Conservation (phyloP, 2,888 invertebrate species). For the Pyrgus malvae region DNA sequence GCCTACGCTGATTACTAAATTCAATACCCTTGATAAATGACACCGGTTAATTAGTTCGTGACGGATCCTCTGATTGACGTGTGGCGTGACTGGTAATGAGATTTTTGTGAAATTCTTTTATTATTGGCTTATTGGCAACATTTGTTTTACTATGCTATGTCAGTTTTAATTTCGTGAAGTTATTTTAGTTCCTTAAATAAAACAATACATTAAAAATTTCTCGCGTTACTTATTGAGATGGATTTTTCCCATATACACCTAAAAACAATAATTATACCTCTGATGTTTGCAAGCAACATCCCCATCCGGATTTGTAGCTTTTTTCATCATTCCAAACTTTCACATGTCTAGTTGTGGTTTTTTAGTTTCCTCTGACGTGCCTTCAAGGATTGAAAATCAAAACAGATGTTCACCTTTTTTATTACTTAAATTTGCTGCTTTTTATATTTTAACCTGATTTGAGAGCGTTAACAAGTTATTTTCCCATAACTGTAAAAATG, state of each 20-base stretch:
- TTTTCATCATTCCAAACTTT: conserved; percentile 54
- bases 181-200: too few relatives aligned
- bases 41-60: conserved; percentile 54
- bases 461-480: background rate
- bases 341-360: conserved; percentile 57
- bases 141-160: background rate
- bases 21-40: conserved; percentile 67
- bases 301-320: conserved; percentile 43
- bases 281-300: conserved; percentile 50
- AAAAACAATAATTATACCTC: conserved; percentile 44
- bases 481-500: background rate
- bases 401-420: conserved; percentile 61
- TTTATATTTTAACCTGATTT: background rate
- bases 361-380: conserved; percentile 51
- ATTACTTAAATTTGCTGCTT: conserved; percentile 13
- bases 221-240: too few relatives aligned
- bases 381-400: conserved; percentile 32
- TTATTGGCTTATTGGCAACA: conserved; percentile 23
- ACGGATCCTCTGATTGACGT: conserved; percentile 26
- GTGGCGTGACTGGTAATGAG: conserved; percentile 2
- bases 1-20: conserved; percentile 62
- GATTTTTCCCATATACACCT: too few relatives aligned
- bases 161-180: too few relatives aligned
- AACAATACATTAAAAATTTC: too few relatives aligned
- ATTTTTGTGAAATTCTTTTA: conserved; percentile 12